Evolutionary conservation across 1,140 invertebrate genomes (phyloP).

Genomic region (Periplaneta americana): DNA sequence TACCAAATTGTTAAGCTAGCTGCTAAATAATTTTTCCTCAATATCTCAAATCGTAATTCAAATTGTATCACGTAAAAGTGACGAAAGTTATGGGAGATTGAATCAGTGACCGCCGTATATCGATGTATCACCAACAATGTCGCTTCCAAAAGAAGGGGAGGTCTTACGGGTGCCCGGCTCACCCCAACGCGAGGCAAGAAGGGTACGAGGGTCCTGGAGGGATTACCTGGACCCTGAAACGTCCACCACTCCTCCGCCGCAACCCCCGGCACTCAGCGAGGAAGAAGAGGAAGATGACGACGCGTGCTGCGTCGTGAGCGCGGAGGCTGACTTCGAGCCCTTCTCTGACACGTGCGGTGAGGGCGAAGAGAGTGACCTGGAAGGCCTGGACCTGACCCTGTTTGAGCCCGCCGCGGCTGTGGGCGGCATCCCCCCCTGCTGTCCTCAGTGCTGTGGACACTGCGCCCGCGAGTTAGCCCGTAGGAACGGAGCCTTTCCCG

Average conservation of each 20-base stretch:
- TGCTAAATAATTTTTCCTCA: too few species aligned
- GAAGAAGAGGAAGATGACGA: constrained; percentile 24
- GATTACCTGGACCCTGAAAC: constrained; percentile 15
- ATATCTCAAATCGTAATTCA: too few species aligned
- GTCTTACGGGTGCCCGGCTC: constrained; percentile 4
- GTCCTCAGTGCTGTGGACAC: constrained; percentile 37
- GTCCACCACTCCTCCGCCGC: background rate
- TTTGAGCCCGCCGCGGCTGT: constrained; percentile 53
- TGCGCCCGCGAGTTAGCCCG: constrained; percentile 27
- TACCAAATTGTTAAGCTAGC: too few species aligned
- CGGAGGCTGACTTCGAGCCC: constrained; percentile 43
- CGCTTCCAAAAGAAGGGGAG: background rate
- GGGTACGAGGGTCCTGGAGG: constrained; percentile 15
- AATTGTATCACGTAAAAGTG: too few species aligned
- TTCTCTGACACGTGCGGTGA: constrained; percentile 45
- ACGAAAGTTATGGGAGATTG: too few species aligned
- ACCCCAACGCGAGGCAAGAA: constrained; percentile 1
- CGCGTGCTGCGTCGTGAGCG: constrained; percentile 39
- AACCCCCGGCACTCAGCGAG: background rate
- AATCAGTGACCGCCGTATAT: too few species aligned
- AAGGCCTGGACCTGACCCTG: constrained; percentile 57
- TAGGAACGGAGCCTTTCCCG: constrained; percentile 32
- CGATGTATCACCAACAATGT: background rate
- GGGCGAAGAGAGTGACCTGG: constrained; percentile 54
- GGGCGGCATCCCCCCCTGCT: constrained; percentile 32